These are phyloP conservation scores for Xanthia togata DNA, from an alignment of 2,888 invertebrate species.

Conservation along the genomic window DNA sequence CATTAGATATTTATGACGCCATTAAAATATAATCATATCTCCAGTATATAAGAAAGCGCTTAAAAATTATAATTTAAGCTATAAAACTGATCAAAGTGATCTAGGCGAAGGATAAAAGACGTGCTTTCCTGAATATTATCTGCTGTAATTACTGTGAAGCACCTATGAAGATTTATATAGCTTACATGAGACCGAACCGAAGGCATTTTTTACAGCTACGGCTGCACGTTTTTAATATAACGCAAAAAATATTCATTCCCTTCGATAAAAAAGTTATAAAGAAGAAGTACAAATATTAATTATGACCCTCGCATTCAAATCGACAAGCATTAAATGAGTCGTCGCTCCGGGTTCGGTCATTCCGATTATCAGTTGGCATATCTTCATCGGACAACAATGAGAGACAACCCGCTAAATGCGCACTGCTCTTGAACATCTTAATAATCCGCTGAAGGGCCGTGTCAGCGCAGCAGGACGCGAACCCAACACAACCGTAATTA, in stretches of 20 bases:
- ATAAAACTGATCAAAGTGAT: slow-evolving; percentile 50
- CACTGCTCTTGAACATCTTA: slow-evolving; percentile 84
- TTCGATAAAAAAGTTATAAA: slow-evolving; percentile 43
- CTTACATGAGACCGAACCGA: slow-evolving; percentile 4
- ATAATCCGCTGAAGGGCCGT: slow-evolving; percentile 84
- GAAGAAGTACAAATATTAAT: slow-evolving; percentile 67
- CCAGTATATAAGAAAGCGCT: slow-evolving; percentile 42
- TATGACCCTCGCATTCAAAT: slow-evolving; percentile 74
- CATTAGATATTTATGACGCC: slow-evolving; percentile 70
- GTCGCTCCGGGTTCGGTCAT: slow-evolving; percentile 78
- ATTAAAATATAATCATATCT: slow-evolving; percentile 66
- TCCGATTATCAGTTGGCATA: slow-evolving; percentile 84
- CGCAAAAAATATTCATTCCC: slow-evolving; percentile 5
- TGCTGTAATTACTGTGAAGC: slow-evolving; percentile 33
- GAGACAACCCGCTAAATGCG: slow-evolving; percentile 82
- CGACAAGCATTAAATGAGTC: slow-evolving; percentile 89
- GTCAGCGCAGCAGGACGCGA: slow-evolving; percentile 88
- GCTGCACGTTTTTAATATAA: slow-evolving; percentile 27
- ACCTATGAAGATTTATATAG: slow-evolving; percentile 25
- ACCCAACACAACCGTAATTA: slow-evolving; percentile 83
- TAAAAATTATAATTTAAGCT: slow-evolving; percentile 48
- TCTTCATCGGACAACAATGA: slow-evolving; percentile 81
- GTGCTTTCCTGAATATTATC: slow-evolving; percentile 34
- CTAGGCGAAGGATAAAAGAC: slow-evolving; percentile 45
- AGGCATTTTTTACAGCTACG: slow-evolving; percentile 8